A percentile compares a stretch with the other conserved stretches of the same genome.
Evolutionary conservation across 2,888 invertebrate genomes (phyloP).

Genomic region (Rhorus exstirpatorius): DNA sequence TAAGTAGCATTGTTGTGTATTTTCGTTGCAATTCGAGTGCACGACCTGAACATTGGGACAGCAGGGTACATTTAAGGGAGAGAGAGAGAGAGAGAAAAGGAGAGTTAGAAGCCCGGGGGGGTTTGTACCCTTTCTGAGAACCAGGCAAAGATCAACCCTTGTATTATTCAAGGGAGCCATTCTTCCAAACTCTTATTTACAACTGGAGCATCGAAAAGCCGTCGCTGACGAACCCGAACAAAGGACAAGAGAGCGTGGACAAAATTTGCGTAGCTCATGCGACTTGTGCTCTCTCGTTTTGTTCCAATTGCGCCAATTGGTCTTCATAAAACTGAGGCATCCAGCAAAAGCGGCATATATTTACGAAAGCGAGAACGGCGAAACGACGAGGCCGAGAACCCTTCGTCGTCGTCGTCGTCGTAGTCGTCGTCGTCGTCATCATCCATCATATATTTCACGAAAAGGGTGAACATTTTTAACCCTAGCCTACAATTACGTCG

Average conservation of each 20-base stretch:
- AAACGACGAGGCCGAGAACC: slow-evolving; percentile 43
- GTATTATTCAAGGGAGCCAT: slow-evolving; percentile 21
- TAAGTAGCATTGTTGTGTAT: slow-evolving; percentile 40
- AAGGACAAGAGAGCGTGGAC: slow-evolving; percentile 57
- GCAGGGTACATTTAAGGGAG: slow-evolving; percentile 1
- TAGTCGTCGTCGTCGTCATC: slow-evolving; percentile 53
- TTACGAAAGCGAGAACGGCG: slow-evolving; percentile 8
- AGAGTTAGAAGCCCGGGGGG: background rate
- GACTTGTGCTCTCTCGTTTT: slow-evolving; percentile 56
- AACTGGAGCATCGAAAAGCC: slow-evolving; percentile 80
- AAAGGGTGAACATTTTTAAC: slow-evolving; percentile 83
- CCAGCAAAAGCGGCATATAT: slow-evolving; percentile 18
- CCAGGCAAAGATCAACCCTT: slow-evolving; percentile 80
- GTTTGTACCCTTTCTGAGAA: slow-evolving; percentile 59
- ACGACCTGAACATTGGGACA: slow-evolving; percentile 29
- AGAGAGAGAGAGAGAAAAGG: background rate
- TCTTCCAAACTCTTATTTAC: slow-evolving; percentile 80
- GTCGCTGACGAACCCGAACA: slow-evolving; percentile 4
- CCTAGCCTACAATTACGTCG: slow-evolving; percentile 82
- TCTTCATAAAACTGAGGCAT: slow-evolving; percentile 73
- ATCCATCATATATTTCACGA: slow-evolving; percentile 79
- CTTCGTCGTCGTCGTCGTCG: slow-evolving; percentile 51
- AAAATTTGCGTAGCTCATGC: slow-evolving; percentile 74
- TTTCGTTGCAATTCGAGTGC: slow-evolving; percentile 37
- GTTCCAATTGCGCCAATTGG: slow-evolving; percentile 70